phyloP scores from a whole-genome alignment of 2,888 invertebrate species.

The Chrysina gloriosa region DNA sequence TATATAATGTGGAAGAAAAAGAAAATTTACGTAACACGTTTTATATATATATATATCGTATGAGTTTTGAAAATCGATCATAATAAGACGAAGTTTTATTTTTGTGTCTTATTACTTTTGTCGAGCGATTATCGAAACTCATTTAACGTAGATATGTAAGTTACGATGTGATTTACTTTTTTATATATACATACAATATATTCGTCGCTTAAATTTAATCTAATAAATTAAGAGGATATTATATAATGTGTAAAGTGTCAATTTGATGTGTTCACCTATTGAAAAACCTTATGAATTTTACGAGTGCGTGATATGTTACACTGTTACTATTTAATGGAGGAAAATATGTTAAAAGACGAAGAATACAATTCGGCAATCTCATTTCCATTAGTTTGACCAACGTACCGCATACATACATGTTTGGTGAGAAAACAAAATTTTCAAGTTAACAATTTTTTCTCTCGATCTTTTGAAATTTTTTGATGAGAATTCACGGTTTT shows the following conservation, averaged over 20 bases:
- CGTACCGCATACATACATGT: no score
- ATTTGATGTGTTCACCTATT: slow-evolving; percentile 63
- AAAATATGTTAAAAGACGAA: not conserved
- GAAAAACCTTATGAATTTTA: slow-evolving; percentile 49
- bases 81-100: slow-evolving; percentile 58
- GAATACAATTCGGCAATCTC: not conserved
- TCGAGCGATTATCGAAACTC: slow-evolving; percentile 62
- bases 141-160: slow-evolving; percentile 23
- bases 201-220: slow-evolving; percentile 31
- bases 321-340: slow-evolving; percentile 16
- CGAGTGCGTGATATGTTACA: slow-evolving; percentile 40
- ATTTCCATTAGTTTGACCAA: not conserved
- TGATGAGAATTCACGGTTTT: no score
- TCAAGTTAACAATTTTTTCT: no score
- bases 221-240: slow-evolving; percentile 26
- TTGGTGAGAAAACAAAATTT: no score
- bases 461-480: no score
- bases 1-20: slow-evolving; percentile 11
- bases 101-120: slow-evolving; percentile 62
- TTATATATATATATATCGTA: slow-evolving; percentile 29
- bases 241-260: slow-evolving; percentile 55
- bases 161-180: slow-evolving; percentile 40
- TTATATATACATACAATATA: slow-evolving; percentile 28
- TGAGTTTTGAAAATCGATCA: slow-evolving; percentile 53
- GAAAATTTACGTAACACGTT: slow-evolving; percentile 16